Percentiles rank a stretch among this genome's conserved stretches.
phyloP scores from a whole-genome alignment of 2,888 invertebrate species.

The Poecilobothrus nobilitatus region DNA sequence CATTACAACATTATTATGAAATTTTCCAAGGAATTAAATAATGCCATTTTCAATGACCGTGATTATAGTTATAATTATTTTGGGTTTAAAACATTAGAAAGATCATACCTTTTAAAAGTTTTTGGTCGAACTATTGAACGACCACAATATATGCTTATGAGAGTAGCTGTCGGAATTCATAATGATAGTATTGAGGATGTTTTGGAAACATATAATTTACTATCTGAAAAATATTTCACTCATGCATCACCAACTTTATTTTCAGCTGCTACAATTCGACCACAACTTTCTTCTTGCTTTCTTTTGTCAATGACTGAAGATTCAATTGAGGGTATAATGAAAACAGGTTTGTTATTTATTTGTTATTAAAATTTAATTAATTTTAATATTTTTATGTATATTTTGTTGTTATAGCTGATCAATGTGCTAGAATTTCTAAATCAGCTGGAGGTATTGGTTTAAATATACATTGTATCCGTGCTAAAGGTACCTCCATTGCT shows the following conservation, averaged over 20 bases:
- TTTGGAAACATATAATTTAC: slow-evolving; percentile 83
- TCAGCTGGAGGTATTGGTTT: slow-evolving; percentile 90
- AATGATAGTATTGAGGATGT: slow-evolving; percentile 76
- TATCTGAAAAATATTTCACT: slow-evolving; percentile 88
- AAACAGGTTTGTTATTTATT: slow-evolving; percentile 45
- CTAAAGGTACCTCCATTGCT: slow-evolving; percentile 76
- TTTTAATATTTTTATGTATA: neutral
- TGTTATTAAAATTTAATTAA: neutral
- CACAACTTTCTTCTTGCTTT: slow-evolving; percentile 89
- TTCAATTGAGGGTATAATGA: slow-evolving; percentile 84
- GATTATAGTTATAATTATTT: slow-evolving; percentile 92
- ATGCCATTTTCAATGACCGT: slow-evolving; percentile 85
- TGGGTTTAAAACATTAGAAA: slow-evolving; percentile 90
- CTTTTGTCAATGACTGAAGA: slow-evolving; percentile 87
- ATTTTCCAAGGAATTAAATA: slow-evolving; percentile 60
- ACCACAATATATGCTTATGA: slow-evolving; percentile 95
- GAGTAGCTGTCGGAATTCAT: slow-evolving; percentile 89
- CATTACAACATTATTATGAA: slow-evolving; percentile 68
- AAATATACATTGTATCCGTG: slow-evolving; percentile 83
- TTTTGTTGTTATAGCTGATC: slow-evolving; percentile 42
- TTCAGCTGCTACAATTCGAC: slow-evolving; percentile 78
- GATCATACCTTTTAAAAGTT: slow-evolving; percentile 82
- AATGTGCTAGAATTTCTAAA: slow-evolving; percentile 87
- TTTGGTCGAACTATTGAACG: slow-evolving; percentile 81
- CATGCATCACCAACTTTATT: slow-evolving; percentile 93